A percentile compares a stretch with the other conserved stretches of the same genome.
Evolutionary conservation across 2,797 vertebrate species (phyloP).

Genomic region (Carduelis carduelis): DNA sequence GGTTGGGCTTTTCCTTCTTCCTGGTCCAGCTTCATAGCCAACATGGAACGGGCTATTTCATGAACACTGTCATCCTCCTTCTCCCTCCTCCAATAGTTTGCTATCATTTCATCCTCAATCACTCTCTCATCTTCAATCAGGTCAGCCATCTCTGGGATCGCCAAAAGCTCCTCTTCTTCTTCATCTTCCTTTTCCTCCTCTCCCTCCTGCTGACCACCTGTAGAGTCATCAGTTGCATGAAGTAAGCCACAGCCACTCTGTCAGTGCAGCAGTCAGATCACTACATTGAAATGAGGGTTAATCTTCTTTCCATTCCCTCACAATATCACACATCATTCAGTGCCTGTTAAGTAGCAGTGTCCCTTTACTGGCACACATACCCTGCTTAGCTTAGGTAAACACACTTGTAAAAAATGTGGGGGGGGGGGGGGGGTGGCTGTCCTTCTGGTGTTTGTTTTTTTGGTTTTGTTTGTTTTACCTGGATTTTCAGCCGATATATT

Average conservation of each 20-base stretch:
- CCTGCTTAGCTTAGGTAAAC: neutral
- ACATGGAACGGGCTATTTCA: conserved; percentile 70
- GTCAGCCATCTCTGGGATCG: conserved; percentile 86
- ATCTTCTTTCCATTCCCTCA: neutral
- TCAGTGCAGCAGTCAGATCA: neutral
- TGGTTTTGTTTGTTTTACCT: conserved; percentile 67
- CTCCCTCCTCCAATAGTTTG: conserved; percentile 18
- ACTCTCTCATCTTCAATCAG: conserved; percentile 86
- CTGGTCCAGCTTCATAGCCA: conserved; percentile 78
- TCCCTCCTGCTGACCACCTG: conserved; percentile 13
- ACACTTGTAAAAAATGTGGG: neutral
- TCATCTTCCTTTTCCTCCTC: conserved; percentile 61
- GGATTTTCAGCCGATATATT: conserved; percentile 42
- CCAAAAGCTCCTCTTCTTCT: conserved; percentile 77
- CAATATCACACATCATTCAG: neutral
- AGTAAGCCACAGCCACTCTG: neutral
- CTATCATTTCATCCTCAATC: conserved; percentile 79
- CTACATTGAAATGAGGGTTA: neutral
- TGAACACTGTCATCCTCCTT: conserved; percentile 44
- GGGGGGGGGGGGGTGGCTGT: neutral
- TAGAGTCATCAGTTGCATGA: neutral
- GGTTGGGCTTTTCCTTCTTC: conserved; percentile 6
- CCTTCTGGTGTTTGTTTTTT: neutral
- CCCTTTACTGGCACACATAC: neutral
- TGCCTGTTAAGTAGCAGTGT: neutral